These are phyloP conservation scores for Neoaliturus tenellus DNA, from an alignment of 2,888 invertebrate genomes.

Conservation along the genomic window DNA sequence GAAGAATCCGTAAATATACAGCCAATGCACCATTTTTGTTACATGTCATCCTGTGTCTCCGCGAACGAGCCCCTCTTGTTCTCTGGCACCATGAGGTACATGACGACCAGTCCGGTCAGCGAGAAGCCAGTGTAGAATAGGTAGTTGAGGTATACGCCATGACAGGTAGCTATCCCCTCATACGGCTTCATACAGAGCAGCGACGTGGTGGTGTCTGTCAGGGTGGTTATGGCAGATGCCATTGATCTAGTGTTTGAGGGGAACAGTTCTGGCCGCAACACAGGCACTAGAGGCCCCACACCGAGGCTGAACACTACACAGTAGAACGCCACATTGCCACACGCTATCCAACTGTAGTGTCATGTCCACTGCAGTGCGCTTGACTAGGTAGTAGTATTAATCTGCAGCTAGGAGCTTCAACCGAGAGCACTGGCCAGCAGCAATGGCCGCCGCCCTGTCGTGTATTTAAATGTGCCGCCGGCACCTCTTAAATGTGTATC, in stretches of 20 bases:
- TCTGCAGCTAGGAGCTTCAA: conserved; percentile 57
- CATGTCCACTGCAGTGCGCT: conserved; percentile 60
- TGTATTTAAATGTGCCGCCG: too few species aligned
- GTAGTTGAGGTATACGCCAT: conserved; percentile 62
- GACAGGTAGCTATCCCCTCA: conserved; percentile 60
- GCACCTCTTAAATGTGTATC: too few species aligned
- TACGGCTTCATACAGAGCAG: conserved; percentile 78
- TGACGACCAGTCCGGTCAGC: conserved; percentile 55
- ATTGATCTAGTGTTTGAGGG: conserved; percentile 79
- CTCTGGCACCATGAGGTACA: conserved; percentile 74
- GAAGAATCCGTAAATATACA: too few species aligned
- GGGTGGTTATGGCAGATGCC: conserved; percentile 75
- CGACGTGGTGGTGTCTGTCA: conserved; percentile 76
- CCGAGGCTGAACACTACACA: conserved; percentile 59
- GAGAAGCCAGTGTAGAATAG: conserved; percentile 59
- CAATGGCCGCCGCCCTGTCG: conserved; percentile 60
- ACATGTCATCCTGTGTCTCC: conserved; percentile 75
- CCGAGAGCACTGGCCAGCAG: conserved; percentile 60
- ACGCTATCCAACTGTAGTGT: conserved; percentile 59
- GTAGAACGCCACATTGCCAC: conserved; percentile 56
- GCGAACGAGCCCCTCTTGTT: conserved; percentile 83
- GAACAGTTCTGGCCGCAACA: conserved; percentile 79
- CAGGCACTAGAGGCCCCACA: conserved; percentile 76
- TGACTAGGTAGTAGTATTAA: conserved; percentile 61
- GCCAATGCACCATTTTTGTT: too few species aligned